A percentile compares a stretch with the other conserved stretches of the same genome.
Evolutionary conservation across 2,113 vertebrate species (phyloP).

Genomic region (Ciconia maguari): DNA sequence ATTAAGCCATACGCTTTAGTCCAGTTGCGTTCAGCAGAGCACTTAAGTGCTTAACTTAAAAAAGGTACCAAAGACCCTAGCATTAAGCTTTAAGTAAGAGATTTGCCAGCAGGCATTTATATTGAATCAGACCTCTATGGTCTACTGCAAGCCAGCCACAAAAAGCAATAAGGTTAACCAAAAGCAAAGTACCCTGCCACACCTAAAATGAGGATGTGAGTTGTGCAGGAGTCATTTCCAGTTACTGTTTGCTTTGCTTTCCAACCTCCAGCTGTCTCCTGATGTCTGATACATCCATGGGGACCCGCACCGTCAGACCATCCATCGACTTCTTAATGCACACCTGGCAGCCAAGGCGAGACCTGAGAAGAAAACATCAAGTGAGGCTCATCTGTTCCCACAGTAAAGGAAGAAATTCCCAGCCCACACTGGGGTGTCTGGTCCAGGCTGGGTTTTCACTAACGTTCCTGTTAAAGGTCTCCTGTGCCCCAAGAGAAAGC

Average conservation of each 20-base stretch:
- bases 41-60: background rate
- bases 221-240: background rate
- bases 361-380: constrained; percentile 55
- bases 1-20: background rate
- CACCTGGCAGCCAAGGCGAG: constrained; percentile 80
- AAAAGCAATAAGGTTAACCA: background rate
- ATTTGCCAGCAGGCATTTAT: background rate
- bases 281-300: constrained; percentile 61
- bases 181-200: background rate
- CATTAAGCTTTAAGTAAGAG: background rate
- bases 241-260: constrained; percentile 60
- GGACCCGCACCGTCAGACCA: constrained; percentile 72
- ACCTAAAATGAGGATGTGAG: background rate
- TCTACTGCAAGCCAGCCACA: background rate
- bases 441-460: background rate
- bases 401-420: background rate
- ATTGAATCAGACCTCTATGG: background rate
- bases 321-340: constrained; percentile 73
- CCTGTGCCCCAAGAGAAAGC: background rate
- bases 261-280: constrained; percentile 49
- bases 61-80: background rate
- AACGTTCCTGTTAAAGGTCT: background rate
- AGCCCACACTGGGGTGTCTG: background rate
- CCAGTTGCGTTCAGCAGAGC: background rate
- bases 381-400: background rate